Evolutionary conservation across 2,113 vertebrate species (phyloP).

Genomic region (Megalops atlanticus): DNA sequence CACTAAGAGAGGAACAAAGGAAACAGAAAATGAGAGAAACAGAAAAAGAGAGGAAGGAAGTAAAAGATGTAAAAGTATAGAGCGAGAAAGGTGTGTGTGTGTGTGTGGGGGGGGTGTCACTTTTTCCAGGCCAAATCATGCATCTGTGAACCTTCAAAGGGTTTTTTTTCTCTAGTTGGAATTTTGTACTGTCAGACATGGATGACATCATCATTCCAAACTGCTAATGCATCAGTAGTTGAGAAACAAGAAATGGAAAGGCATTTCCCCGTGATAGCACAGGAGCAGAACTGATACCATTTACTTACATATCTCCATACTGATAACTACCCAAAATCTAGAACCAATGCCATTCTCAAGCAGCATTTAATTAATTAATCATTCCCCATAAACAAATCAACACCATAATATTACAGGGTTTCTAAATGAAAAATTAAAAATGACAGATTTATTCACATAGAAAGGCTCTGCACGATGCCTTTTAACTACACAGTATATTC

Average conservation of each 20-base stretch:
- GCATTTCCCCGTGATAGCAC: no score
- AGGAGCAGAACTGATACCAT: background rate
- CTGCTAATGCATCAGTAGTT: background rate
- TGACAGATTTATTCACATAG: no score
- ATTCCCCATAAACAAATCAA: background rate
- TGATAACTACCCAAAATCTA: background rate
- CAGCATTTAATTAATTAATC: no score
- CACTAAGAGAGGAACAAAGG: background rate
- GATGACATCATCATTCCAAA: slow-evolving; percentile 9
- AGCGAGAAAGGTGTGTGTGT: background rate
- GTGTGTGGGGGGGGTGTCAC: background rate
- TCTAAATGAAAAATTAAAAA: no score
- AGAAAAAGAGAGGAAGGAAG: background rate
- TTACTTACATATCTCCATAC: background rate
- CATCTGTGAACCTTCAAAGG: background rate
- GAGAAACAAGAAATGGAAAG: no score
- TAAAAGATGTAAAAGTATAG: no score
- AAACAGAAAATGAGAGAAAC: no score
- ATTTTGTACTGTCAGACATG: background rate
- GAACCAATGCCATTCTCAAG: no score
- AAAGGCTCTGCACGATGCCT: no score
- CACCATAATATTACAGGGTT: background rate
- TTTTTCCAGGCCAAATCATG: background rate
- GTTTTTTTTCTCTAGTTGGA: background rate
- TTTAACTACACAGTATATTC: no score